Evolutionary conservation across 2,797 vertebrate species (phyloP), one percentile per base, ranked within the genome.

Genomic region (Lutjanus campechanus): DNA sequence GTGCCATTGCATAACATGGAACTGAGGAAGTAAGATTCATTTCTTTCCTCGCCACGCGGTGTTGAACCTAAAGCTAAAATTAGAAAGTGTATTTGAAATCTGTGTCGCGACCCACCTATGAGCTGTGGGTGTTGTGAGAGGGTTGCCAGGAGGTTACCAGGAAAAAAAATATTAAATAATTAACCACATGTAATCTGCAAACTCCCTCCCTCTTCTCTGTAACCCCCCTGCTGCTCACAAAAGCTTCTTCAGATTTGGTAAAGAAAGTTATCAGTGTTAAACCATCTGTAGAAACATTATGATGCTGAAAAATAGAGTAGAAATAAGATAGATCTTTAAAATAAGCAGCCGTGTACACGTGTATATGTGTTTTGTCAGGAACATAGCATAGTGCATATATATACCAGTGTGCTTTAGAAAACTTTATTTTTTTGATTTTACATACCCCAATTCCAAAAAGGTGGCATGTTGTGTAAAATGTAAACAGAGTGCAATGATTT

Each of bases 131-230:
- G 61, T 11, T 67, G 22, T 65, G 9, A 76, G 55, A 74, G 22
- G 7, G 25, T 56, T 73, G 47, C 77, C 53, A 49, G 58, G 13
- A 71, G 63, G 67, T 66, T 56, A 54, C 12, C 0, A 13, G 51
- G 25, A 8, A 11, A 40, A 60, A 60, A 40, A 60, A 60, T 51
- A 78, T 51, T 1, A 25, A 74, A 86, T 78, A 62, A 76, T 78
- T 67, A 76, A 82, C 49, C 3, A 36, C 74, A 72, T 40, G 16
- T 53, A 15, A 59, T 56, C 51, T 11, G 49, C 29, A 22, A 40
- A 15, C 5, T 50, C n/a, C 36, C 54, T 71, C 54, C 47, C 47
- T 69, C 46, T 51, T 73, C 51, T 36, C n/a, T 80, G 51, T 56
- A 73, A 55, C 55, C 59, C 46, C 46, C 50, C 50, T 55, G 62